phyloP scores from a whole-genome alignment of 2,797 vertebrate genomes.

The Gymnoscopelus microlampas region DNA sequence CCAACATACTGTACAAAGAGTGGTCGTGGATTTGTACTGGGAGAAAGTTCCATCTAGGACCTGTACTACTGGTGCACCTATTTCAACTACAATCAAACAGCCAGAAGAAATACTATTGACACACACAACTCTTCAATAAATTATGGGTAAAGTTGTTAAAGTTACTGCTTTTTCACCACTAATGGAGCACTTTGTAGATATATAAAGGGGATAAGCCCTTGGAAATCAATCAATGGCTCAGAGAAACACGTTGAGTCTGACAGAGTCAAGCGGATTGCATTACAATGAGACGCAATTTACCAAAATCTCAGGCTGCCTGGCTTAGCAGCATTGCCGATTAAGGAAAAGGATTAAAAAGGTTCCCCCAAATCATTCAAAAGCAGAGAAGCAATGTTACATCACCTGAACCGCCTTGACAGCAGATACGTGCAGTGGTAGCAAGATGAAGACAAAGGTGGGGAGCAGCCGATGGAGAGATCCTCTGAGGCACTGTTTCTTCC shows the following conservation, averaged over 20 bases:
- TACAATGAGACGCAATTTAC: slow-evolving; percentile 58
- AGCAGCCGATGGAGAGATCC: not conserved
- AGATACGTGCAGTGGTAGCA: slow-evolving; percentile 11
- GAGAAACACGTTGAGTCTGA: slow-evolving; percentile 49
- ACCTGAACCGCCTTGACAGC: slow-evolving; percentile 32
- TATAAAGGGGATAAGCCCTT: slow-evolving; percentile 47
- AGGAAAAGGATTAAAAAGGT: slow-evolving; percentile 60
- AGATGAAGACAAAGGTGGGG: slow-evolving; percentile 23
- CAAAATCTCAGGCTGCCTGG: slow-evolving; percentile 34
- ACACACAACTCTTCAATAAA: not conserved
- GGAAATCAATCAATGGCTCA: slow-evolving; percentile 62
- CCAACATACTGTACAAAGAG: not conserved
- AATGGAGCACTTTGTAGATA: slow-evolving; percentile 30
- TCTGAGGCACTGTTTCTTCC: not conserved
- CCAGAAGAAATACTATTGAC: slow-evolving; percentile 1
- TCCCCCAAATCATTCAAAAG: slow-evolving; percentile 46
- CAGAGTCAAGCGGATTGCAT: slow-evolving; percentile 50
- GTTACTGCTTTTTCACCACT: slow-evolving; percentile 19
- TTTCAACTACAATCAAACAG: not conserved
- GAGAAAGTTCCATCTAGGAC: not conserved
- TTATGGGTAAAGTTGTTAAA: slow-evolving; percentile 6
- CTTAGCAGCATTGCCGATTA: slow-evolving; percentile 57
- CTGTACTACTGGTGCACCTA: not conserved
- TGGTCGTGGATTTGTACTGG: not conserved
- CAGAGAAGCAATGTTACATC: slow-evolving; percentile 13